Evolutionary conservation across 1,140 invertebrate genomes (phyloP).

Genomic region (Orchestia grillus): DNA sequence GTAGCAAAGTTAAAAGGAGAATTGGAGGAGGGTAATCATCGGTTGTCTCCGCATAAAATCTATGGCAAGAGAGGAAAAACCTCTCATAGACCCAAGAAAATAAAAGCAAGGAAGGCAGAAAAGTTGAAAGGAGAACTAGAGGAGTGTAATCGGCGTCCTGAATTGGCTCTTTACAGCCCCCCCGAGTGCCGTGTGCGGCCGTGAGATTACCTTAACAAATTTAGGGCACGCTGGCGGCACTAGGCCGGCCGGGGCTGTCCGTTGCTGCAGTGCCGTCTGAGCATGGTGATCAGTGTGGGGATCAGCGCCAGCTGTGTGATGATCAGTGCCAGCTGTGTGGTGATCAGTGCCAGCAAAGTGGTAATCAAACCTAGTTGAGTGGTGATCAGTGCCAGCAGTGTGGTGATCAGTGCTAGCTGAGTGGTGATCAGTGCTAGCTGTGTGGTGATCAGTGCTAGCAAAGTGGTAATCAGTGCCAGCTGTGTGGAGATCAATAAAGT

Average conservation of each 20-base stretch:
- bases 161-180: conserved; percentile 43
- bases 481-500: neutral
- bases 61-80: neutral
- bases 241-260: neutral
- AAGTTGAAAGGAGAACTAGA: neutral
- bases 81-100: neutral
- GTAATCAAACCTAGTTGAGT: neutral
- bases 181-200: neutral
- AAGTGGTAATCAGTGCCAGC: neutral
- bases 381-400: neutral
- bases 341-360: neutral
- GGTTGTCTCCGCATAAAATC: no score
- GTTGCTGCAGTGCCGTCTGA: neutral
- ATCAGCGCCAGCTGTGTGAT: neutral
- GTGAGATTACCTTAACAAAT: conserved; percentile 47
- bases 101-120: no score
- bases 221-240: conserved; percentile 32
- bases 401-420: neutral
- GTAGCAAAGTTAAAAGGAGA: no score
- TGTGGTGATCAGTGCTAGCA: neutral
- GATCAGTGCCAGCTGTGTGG: neutral
- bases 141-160: conserved; percentile 21
- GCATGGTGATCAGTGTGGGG: neutral
- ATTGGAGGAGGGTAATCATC: no score
- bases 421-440: neutral